Base-by-base conservation (phyloP, 2,113 vertebrate species). In the Halcyon senegalensis region DNA sequence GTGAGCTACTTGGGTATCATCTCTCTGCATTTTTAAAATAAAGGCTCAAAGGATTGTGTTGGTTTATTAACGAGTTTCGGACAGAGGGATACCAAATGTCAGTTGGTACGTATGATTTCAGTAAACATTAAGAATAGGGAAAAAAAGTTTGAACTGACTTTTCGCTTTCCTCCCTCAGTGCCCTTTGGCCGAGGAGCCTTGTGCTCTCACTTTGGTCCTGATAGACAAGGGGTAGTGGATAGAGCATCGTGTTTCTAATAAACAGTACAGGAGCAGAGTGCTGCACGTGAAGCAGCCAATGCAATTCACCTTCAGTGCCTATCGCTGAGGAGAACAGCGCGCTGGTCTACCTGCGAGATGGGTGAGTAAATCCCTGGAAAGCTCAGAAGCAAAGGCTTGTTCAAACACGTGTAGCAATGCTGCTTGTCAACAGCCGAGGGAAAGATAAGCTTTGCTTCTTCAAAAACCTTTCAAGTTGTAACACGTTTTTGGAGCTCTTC, bases 281-380 rank as follows among this genome's bases (percentile, higher is more conserved):
- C 64, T 78, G 74, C 69, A 84, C 44, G 19, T 41, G 53, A 58
- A 63, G 27, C 66, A 76, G 12, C 60, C 53, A 15, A 62, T 28
- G 51, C 13, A 28, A 14, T 41, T 70, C 24, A 2, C 33, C n/a
- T 67, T 70, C 2, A 6, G 21, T 13, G 14, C 6, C 39, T 30
- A 9, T 63, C n/a, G 4, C 41, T 48, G 33, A 31, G 21, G 39
- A 46, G 70, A 67, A 5, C 39, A 28, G 27, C 12, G 5, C 14
- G 0, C 4, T 25, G 51, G 18, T 31, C 41, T 63, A 0, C 18
- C 20, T 78, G 2, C 30, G 28, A 18, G 33, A 16, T 13, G 39
- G 31, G 58, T 1, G 31, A 17, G 7, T 56, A 37, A 83, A 92
- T 95, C 85, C 78, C 70, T 92, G 79, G 86, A 73, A 79, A 90